Evolutionary conservation across 2,113 vertebrate species (phyloP), one percentile per base, ranked within the genome.

Genomic region (Corythoichthys intestinalis): DNA sequence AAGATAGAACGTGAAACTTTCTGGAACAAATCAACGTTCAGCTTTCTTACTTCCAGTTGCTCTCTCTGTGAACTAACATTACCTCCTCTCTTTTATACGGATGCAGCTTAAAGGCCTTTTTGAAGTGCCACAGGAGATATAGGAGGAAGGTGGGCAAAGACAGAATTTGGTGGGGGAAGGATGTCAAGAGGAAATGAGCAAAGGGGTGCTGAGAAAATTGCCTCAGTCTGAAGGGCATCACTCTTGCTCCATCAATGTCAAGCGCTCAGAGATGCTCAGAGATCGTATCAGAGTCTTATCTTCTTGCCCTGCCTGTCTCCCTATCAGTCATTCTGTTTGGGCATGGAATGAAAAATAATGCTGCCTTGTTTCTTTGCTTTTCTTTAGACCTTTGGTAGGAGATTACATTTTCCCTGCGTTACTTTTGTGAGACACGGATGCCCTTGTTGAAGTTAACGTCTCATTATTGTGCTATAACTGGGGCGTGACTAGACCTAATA

Each of bases 271-370:
- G 64, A 71, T 78, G 78, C 84, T 74, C 74, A 85, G 80, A 72
- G 89, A 90, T 87, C 84, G 85, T 86, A 87, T 90, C 89, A 87
- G 83, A 86, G 84, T 86, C 86, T 89, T 90, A 88, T 89, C 86
- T 85, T 70, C 76, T 83, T 80, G 47, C 70, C 74, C 83, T 53
- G 77, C 59, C 83, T 68, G 76, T 80, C 81, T 70, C 71, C 83
- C 80, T 71, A 66, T 73, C 81, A 75, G 52, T 81, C 80, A 65
- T 77, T 70, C 83, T 71, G 78, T 82, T 7, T 79, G 73, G 74
- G 83, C 74, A 75, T 60, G 20, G 86, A 72, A 83, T 82, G 53
- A 86, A 75, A 79, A 74, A 59, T 68, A 52, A 8, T 59, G 65
- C 17, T 6, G 14, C 34, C 37, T 50, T 50, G 49, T 67, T 73